These are phyloP conservation scores for Halichoeres trimaculatus DNA, from an alignment of 2,113 vertebrate genomes.

Conservation along the genomic window DNA sequence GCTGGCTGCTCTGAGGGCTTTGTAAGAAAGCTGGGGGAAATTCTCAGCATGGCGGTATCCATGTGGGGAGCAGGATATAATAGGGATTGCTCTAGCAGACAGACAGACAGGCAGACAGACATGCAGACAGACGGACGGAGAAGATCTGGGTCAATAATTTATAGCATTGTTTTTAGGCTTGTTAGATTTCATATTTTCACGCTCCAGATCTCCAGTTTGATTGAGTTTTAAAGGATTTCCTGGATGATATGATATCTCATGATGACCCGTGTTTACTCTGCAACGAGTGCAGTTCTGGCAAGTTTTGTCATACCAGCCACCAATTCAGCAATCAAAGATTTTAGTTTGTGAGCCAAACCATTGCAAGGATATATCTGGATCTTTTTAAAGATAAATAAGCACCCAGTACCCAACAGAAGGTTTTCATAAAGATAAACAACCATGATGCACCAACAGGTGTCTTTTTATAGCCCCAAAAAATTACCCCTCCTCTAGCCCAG, in stretches of 20 bases:
- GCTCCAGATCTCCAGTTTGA: not conserved
- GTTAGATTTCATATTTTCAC: conserved; percentile 22
- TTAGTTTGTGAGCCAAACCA: no score
- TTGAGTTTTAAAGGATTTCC: not conserved
- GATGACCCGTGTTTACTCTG: not conserved
- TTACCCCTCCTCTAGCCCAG: no score
- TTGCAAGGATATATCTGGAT: no score
- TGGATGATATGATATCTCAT: not conserved
- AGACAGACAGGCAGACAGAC: conserved; percentile 53
- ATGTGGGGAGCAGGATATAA: conserved; percentile 78
- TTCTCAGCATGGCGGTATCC: conserved; percentile 75
- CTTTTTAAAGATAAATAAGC: no score
- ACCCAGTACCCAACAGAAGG: no score
- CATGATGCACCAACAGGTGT: no score
- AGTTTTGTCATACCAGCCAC: no score
- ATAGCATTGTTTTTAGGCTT: conserved; percentile 18
- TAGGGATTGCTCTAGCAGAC: conserved; percentile 67
- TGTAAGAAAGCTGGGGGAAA: conserved; percentile 77
- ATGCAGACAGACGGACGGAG: conserved; percentile 47
- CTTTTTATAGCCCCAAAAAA: no score
- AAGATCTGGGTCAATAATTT: conserved; percentile 63
- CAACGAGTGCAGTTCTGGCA: not conserved
- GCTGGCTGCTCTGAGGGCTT: conserved; percentile 75
- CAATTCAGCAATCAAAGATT: no score
- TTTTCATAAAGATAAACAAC: no score